Evolutionary conservation across 1,140 invertebrate genomes (phyloP), one percentile per base, ranked within the genome.

Genomic region (Caerostris darwini): DNA sequence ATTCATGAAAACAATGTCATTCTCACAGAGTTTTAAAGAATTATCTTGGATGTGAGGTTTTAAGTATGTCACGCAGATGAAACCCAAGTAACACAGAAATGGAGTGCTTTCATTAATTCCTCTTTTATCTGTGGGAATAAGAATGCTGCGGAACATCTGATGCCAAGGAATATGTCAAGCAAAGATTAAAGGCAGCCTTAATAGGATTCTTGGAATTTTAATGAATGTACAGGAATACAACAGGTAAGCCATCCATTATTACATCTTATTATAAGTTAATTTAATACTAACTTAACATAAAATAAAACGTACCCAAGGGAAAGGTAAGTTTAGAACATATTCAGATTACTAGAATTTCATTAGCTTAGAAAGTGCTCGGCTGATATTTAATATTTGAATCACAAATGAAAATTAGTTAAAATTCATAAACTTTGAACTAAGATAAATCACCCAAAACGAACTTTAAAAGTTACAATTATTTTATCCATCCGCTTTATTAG

Each of bases 191-290:
- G 71, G 34, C 34, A 50, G 53, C 71, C 34, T 77, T 77, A 77
- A 77, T 50, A 77, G 50, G 71, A 77, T 77, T 19, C 34, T 77
- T 77, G 8, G 71, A 77, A 53, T 12, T 34, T 77, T 53, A 77
- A 77, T 77, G 71, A 77, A 77, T 50, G 14, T 50, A 12, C 50
- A 50, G 71, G 34, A 17, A 77, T 10, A 50, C 8, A 77, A 77
- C 34, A 77, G 71, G 71, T 77, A 77, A 77, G 71, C 53, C 71
- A 77, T 77, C 12, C 71, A 77, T 77, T 77, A 77, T 77, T 77
- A 77, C 34, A 34, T 77, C 71, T 77, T 14, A 50, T 77, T 50
- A 50, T 77, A 77, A 77, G 71, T 77, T 77, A 12, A 77, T 53
- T 77, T 5, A 77, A 77, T 77, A 77, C 34, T 5, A 53, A 77